These are phyloP conservation scores for Geotria australis DNA, from an alignment of 2,797 vertebrate genomes.

Conservation along the genomic window DNA sequence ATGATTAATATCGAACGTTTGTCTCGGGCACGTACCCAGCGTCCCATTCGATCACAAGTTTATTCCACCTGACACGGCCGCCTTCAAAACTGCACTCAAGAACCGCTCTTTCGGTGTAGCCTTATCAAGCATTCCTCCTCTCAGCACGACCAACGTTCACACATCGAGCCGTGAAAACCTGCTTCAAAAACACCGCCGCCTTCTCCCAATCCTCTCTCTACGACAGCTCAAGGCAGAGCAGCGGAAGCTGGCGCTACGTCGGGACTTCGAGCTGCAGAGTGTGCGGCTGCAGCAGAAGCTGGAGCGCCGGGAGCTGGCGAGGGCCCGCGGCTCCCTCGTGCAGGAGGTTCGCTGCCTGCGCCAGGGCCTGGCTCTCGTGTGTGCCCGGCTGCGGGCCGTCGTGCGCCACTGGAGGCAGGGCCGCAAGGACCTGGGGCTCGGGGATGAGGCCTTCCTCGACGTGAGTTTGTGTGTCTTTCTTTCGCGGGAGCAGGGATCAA, in stretches of 20 bases:
- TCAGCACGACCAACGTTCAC: too few relatives aligned
- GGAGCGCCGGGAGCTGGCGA: conserved; percentile 77
- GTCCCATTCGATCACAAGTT: too few relatives aligned
- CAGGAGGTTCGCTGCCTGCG: conserved; percentile 86
- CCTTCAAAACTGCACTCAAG: too few relatives aligned
- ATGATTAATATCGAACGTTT: too few relatives aligned
- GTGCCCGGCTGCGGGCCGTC: conserved; percentile 85
- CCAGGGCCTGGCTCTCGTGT: conserved; percentile 61
- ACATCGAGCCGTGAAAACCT: too few relatives aligned
- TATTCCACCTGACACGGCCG: too few relatives aligned
- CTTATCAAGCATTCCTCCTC: too few relatives aligned
- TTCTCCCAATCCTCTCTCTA: not conserved
- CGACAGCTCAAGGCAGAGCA: conserved; percentile 44
- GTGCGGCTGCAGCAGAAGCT: conserved; percentile 55
- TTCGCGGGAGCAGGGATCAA: too few relatives aligned
- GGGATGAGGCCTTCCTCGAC: conserved; percentile 6
- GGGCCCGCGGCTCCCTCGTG: conserved; percentile 60
- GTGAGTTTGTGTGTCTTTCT: conserved; percentile 2
- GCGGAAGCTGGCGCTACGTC: conserved; percentile 47
- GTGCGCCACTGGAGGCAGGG: conserved; percentile 75
- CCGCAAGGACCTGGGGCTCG: conserved; percentile 10
- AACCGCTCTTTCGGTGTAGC: too few relatives aligned
- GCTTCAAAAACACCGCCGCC: not conserved
- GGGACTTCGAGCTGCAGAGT: conserved; percentile 86
- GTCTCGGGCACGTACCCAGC: too few relatives aligned